A percentile compares a stretch with the other conserved stretches of the same genome.
Evolutionary conservation across 2,113 vertebrate species (phyloP).

Genomic region (Recurvirostra avosetta): DNA sequence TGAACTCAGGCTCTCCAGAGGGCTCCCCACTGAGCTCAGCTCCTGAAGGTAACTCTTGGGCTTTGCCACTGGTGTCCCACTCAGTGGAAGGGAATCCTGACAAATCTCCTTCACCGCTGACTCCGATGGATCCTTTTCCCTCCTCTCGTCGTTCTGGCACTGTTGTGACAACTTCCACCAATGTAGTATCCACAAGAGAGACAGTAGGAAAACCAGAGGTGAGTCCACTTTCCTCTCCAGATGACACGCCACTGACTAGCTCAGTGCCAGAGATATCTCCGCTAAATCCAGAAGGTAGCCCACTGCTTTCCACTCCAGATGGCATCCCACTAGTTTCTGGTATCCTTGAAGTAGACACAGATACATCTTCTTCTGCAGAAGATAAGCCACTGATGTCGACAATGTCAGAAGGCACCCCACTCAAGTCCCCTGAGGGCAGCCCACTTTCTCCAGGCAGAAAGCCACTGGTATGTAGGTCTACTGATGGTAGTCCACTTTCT

Average conservation of each 20-base stretch:
- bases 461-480: slow-evolving; percentile 65
- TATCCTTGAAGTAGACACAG: slow-evolving; percentile 66
- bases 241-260: slow-evolving; percentile 61
- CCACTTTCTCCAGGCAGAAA: slow-evolving; percentile 60
- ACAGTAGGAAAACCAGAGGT: slow-evolving; percentile 75
- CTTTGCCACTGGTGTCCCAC: slow-evolving; percentile 62
- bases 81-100: slow-evolving; percentile 66
- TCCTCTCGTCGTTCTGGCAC: slow-evolving; percentile 67
- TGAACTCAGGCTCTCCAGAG: slow-evolving; percentile 36
- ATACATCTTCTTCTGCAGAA: slow-evolving; percentile 72
- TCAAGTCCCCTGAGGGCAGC: slow-evolving; percentile 67
- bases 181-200: slow-evolving; percentile 76
- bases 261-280: slow-evolving; percentile 71
- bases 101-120: slow-evolving; percentile 70
- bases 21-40: slow-evolving; percentile 67
- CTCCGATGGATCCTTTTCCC: slow-evolving; percentile 70
- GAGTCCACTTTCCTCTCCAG: slow-evolving; percentile 76
- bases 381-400: slow-evolving; percentile 69
- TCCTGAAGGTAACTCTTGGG: slow-evolving; percentile 73
- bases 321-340: slow-evolving; percentile 49
- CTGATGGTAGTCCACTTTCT: slow-evolving; percentile 73
- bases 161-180: slow-evolving; percentile 76
- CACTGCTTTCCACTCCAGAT: slow-evolving; percentile 72
- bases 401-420: slow-evolving; percentile 59
- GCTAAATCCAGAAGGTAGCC: slow-evolving; percentile 71